Base-by-base conservation (phyloP, 1,140 invertebrate species). In the Harpegnathos saltator region DNA sequence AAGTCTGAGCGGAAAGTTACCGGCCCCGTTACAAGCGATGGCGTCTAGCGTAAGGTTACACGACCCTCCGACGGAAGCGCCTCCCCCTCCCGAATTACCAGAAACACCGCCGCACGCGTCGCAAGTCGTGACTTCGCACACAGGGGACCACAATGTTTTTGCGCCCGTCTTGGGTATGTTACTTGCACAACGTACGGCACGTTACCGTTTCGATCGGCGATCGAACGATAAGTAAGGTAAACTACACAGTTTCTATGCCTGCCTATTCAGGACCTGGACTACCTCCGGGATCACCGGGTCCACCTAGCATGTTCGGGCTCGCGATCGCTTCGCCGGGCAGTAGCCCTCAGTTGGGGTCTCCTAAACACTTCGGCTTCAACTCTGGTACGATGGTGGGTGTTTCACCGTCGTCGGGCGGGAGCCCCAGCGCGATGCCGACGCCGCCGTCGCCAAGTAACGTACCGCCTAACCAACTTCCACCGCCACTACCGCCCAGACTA, bases 401-500 rank as follows among this genome's bases (percentile, higher is more conserved):
- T n/a, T 69, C 93, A 22, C 77, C 92, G 29, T 90, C 92, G 19
- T 90, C 92, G 1, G 89, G 93, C 56, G 92, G 95, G 22, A 95
- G 94, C 65, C 95, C 95, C 11, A 93, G 94, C 44, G 94, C 95
- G 17, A 93, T 91, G 50, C 87, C 94, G 80, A 94, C 95, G 17
- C 92, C 93, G 0, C 92, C 94, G 17, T 92, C 94, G 22, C 94
- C 95, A 62, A 94, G 94, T 3, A 94, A 92, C 85, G 93, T 95
- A 48, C 87, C 93, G 44, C 92, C 94, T 73, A 94, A 91, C 83
- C 93, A 82, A 89, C 94, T 91, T 89, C 94, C 92, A 77, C 95
- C 95, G 11, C 95, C 95, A 15, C 96, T 96, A 22, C 91, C 96
- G 48, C 96, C 96, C 11, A 96, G 96, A 0, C 93, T 96, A 62